Evolutionary conservation across 2,797 vertebrate species (phyloP), one percentile per base, ranked within the genome.

Genomic region (Muscicapa striata): DNA sequence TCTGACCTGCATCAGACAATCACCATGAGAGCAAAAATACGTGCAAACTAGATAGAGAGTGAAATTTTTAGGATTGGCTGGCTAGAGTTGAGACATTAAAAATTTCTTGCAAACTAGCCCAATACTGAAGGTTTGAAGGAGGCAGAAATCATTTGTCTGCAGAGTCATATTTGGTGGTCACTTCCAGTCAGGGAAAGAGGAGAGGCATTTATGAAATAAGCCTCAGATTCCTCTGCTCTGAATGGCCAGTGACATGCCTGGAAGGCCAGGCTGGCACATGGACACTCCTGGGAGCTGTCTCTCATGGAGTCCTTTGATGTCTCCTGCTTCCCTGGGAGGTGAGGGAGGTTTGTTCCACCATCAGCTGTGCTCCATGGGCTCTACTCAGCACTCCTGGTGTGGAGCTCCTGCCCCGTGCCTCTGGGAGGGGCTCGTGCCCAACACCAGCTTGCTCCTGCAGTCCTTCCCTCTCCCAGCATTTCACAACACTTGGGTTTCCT

Each of bases 381-480:
- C 40, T 63, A 1, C 24, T 61, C 57, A 52, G 30, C 5, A 0
- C 23, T 64, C 23, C 0, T 0, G 0, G 0, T 34, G 23, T 13
- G 38, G 27, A 74, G 29, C 8, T 78, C 49, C 34, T 85, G 29
- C 15, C 30, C n/a, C 43, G 12, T 43, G 1, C 21, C n/a, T 59
- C 45, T 41, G 22, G 63, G 5, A 43, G 15, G 27, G n/a, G 6
- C 26, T 73, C 51, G 10, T 29, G 45, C 17, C 29, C 49, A 58
- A 11, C 41, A 58, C 30, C 54, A 19, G 5, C 36, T 45, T 36
- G 13, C 12, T 43, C 13, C 32, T 68, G 21, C 49, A 72, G 29
- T 12, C 10, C 20, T 51, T 76, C 5, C 22, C 32, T 45, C 63
- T 84, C 41, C 30, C 32, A 61, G 7, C 57, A n/a, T 51, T 89